phyloP scores from a whole-genome alignment of 2,797 vertebrate genomes.

The Rhabdomys pumilio region DNA sequence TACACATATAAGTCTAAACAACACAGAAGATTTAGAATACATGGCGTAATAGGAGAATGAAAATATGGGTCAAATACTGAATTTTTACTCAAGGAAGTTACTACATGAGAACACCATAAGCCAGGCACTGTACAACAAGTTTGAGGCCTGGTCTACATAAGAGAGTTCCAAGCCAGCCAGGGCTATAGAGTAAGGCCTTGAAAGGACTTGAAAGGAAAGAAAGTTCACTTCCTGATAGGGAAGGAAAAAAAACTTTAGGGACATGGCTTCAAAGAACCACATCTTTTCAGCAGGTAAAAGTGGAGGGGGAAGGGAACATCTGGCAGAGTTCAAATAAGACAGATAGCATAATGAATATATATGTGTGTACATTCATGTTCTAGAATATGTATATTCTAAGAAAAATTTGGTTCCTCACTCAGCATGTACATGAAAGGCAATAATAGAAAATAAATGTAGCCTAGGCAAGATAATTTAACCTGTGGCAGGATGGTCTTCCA shows the following conservation, averaged over 20 bases:
- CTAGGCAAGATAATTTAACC: constrained; percentile 14
- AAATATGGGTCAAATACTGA: constrained; percentile 51
- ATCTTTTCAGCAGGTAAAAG: background rate
- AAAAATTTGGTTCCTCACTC: constrained; percentile 49
- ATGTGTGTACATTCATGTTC: background rate
- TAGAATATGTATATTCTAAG: background rate
- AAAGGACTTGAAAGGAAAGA: constrained; percentile 2
- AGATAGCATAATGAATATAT: constrained; percentile 9
- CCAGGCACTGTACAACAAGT: background rate
- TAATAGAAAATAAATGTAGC: constrained; percentile 54
- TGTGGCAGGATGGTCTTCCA: background rate
- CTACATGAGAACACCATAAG: constrained; percentile 13
- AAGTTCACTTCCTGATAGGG: constrained; percentile 2
- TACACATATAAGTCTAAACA: background rate
- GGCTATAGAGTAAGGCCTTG: background rate
- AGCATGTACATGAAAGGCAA: constrained; percentile 39
- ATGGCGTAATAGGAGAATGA: constrained; percentile 14
- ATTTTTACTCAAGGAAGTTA: constrained; percentile 26
- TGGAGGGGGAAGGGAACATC: background rate
- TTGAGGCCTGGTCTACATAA: background rate
- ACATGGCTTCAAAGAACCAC: constrained; percentile 11
- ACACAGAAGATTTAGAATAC: constrained; percentile 10
- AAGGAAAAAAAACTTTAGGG: background rate
- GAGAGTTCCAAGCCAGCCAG: background rate
- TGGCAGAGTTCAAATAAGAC: constrained; percentile 35